Conservation (phyloP, 2,113 vertebrate genomes). For the Siphamia tubifer region DNA sequence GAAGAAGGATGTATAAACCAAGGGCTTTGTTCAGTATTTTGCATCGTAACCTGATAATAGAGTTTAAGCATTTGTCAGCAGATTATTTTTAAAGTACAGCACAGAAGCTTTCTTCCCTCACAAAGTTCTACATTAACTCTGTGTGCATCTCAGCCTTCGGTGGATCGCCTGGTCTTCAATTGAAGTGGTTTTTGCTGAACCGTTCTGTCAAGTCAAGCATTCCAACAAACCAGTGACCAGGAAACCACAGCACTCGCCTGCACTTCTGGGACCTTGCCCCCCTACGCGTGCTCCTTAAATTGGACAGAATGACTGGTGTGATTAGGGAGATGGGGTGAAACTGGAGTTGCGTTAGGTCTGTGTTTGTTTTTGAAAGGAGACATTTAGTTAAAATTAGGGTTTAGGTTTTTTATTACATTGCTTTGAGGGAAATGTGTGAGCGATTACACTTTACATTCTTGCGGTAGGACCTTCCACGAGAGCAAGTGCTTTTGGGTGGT, state of each 20-base stretch:
- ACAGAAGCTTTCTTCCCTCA: not conserved
- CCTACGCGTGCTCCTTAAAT: slow-evolving; percentile 48
- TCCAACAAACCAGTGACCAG: slow-evolving; percentile 59
- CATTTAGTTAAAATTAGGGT: slow-evolving; percentile 54
- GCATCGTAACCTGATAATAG: not conserved
- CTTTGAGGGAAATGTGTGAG: slow-evolving; percentile 48
- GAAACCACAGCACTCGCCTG: slow-evolving; percentile 60
- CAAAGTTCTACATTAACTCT: not conserved
- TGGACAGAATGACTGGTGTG: slow-evolving; percentile 15
- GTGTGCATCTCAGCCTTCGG: slow-evolving; percentile 9
- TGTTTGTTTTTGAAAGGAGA: slow-evolving; percentile 55
- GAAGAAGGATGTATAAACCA: not conserved
- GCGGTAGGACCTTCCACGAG: slow-evolving; percentile 43
- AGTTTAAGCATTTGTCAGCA: not conserved
- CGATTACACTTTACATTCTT: slow-evolving; percentile 66
- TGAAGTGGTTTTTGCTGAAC: slow-evolving; percentile 58
- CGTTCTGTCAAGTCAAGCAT: slow-evolving; percentile 61
- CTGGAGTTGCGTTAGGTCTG: not conserved
- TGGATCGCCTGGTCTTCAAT: not conserved
- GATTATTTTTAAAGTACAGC: not conserved
- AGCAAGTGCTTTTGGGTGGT: slow-evolving; percentile 29
- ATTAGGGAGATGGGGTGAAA: slow-evolving; percentile 6
- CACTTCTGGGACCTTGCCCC: slow-evolving; percentile 47
- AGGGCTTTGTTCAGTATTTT: not conserved
- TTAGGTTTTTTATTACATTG: slow-evolving; percentile 34